phyloP scores from a whole-genome alignment of 2,113 vertebrate genomes.

The Eonycteris spelaea region DNA sequence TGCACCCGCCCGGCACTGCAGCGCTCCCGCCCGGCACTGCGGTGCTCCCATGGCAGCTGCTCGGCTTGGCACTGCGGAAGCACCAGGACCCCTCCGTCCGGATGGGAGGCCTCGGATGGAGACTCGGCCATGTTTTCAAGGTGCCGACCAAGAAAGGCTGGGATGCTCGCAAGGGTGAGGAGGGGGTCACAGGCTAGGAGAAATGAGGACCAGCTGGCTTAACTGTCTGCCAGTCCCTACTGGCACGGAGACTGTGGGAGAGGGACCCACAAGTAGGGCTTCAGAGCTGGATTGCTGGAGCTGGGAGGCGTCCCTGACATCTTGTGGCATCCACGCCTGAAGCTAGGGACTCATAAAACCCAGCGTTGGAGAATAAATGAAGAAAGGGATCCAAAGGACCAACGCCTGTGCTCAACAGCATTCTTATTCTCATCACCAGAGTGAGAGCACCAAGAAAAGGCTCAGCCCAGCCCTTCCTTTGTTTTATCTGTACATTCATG shows the following conservation, averaged over 20 bases:
- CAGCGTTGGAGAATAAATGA: neutral
- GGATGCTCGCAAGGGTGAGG: neutral
- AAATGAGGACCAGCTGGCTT: neutral
- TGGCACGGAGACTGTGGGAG: neutral
- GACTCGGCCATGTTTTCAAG: neutral
- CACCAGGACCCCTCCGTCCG: neutral
- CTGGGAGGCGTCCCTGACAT: neutral
- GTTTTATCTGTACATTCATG: neutral
- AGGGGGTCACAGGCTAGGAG: neutral
- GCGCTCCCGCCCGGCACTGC: neutral
- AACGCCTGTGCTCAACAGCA: neutral
- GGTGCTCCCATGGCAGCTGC: slow-evolving; percentile 34
- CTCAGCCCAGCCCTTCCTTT: neutral
- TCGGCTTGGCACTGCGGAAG: neutral
- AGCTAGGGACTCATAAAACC: neutral
- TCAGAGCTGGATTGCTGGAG: neutral
- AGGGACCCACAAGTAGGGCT: neutral
- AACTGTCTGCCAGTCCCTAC: neutral
- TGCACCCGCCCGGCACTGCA: slow-evolving; percentile 54
- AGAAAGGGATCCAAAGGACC: neutral
- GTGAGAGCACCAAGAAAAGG: neutral
- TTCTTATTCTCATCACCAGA: neutral
- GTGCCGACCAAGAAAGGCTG: neutral
- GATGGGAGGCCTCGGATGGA: neutral
- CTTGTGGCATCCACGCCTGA: neutral